Percentiles rank a stretch among this genome's conserved stretches.
Conservation (phyloP, 2,797 vertebrate genomes). For the Podargus strigoides region DNA sequence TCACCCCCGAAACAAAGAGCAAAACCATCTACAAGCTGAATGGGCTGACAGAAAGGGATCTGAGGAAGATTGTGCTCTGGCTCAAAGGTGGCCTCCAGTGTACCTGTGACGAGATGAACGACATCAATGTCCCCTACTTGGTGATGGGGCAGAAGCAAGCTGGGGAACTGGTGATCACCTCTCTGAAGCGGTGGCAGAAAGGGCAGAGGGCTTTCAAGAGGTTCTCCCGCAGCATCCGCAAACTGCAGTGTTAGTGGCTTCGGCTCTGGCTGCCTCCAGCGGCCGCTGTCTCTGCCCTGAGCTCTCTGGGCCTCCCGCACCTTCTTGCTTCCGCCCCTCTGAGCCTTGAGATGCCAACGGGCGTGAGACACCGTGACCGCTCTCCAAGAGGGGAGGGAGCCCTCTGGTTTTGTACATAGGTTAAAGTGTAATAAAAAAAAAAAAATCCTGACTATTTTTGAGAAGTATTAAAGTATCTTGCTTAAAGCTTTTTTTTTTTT, state of each 20-base stretch:
- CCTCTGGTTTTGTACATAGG: slow-evolving; percentile 62
- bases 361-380: background rate
- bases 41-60: slow-evolving; percentile 89
- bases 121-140: slow-evolving; percentile 94
- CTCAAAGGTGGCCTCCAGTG: slow-evolving; percentile 94
- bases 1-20: slow-evolving; percentile 94
- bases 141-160: slow-evolving; percentile 97
- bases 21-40: slow-evolving; percentile 97
- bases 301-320: slow-evolving; percentile 51
- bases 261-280: background rate
- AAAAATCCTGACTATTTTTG: slow-evolving; percentile 58
- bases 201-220: slow-evolving; percentile 94
- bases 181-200: slow-evolving; percentile 96
- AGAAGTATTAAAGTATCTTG: slow-evolving; percentile 58
- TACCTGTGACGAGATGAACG: slow-evolving; percentile 95
- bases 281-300: slow-evolving; percentile 20
- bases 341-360: slow-evolving; percentile 12
- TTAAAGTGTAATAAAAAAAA: slow-evolving; percentile 59
- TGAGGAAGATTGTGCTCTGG: slow-evolving; percentile 91
- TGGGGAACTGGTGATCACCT: slow-evolving; percentile 94
- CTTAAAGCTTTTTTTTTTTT: slow-evolving; percentile 50
- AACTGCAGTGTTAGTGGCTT: slow-evolving; percentile 88
- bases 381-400: background rate
- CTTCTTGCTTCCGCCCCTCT: slow-evolving; percentile 42
- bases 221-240: slow-evolving; percentile 95